phyloP scores from a whole-genome alignment of 2,113 vertebrate species.

The Bothrops jararaca region DNA sequence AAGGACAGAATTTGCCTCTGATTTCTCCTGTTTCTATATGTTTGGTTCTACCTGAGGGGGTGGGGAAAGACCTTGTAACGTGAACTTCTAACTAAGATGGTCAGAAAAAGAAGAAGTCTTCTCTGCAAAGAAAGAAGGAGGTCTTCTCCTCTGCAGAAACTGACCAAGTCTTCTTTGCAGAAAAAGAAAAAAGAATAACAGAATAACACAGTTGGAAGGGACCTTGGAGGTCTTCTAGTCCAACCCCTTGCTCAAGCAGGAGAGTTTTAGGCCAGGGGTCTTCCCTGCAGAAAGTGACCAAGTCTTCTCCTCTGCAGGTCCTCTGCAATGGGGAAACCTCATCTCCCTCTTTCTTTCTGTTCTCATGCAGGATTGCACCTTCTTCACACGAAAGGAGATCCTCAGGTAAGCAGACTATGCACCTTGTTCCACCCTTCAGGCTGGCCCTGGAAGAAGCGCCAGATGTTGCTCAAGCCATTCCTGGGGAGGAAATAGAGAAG shows the following conservation, averaged over 20 bases:
- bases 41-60: no score
- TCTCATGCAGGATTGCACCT: constrained; percentile 88
- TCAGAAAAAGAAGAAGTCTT: no score
- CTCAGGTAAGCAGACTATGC: constrained; percentile 83
- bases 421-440: accelerated
- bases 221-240: background rate
- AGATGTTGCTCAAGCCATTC: background rate
- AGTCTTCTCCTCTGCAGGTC: background rate
- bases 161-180: no score
- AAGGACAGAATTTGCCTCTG: no score
- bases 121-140: no score
- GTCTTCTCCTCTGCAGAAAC: no score
- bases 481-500: background rate
- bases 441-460: background rate
- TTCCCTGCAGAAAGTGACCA: background rate
- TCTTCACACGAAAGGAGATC: constrained; percentile 98
- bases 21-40: no score
- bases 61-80: no score
- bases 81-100: no score
- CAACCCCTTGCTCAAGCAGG: background rate
- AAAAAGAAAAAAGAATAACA: no score
- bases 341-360: constrained; percentile 38
- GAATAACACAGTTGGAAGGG: no score
- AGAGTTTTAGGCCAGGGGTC: no score
- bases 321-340: background rate